Conservation (phyloP, 1,140 invertebrate species). For the Heliconius nattereri region DNA sequence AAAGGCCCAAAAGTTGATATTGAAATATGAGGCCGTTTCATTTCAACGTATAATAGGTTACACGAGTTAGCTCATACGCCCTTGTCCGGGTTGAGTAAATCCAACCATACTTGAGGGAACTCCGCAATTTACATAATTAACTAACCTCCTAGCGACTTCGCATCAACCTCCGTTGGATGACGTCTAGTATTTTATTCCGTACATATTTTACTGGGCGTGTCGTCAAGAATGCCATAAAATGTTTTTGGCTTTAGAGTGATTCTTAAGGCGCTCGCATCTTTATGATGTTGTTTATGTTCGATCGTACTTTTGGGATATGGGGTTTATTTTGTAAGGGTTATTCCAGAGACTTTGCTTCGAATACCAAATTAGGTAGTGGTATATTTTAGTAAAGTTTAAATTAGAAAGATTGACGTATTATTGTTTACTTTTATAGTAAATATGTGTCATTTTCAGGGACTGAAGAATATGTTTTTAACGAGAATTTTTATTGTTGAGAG, state of each 20-base stretch:
- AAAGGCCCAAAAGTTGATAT: slow-evolving; percentile 16
- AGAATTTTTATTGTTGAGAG: slow-evolving; percentile 14
- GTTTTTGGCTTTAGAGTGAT: slow-evolving; percentile 39
- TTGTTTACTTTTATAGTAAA: background rate
- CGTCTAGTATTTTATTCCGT: slow-evolving; percentile 44
- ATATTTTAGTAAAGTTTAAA: background rate
- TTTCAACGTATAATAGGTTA: slow-evolving; percentile 15
- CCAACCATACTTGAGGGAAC: slow-evolving; percentile 59
- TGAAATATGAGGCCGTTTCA: slow-evolving; percentile 19
- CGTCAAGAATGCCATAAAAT: slow-evolving; percentile 30
- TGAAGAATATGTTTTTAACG: background rate
- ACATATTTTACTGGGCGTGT: slow-evolving; percentile 40
- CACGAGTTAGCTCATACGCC: slow-evolving; percentile 21
- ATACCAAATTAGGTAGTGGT: background rate
- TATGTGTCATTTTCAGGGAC: no score
- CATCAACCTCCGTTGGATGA: slow-evolving; percentile 45
- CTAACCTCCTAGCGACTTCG: slow-evolving; percentile 60
- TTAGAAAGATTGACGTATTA: background rate
- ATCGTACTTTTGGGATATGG: slow-evolving; percentile 26
- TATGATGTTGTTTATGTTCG: slow-evolving; percentile 34
- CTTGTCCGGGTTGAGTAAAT: slow-evolving; percentile 53
- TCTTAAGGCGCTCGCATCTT: slow-evolving; percentile 34
- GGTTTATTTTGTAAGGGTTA: slow-evolving; percentile 24
- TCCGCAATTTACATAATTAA: slow-evolving; percentile 72
- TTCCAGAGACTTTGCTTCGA: background rate